Evolutionary conservation across 1,140 invertebrate species (phyloP).

Genomic region (Drosophila cardini): DNA sequence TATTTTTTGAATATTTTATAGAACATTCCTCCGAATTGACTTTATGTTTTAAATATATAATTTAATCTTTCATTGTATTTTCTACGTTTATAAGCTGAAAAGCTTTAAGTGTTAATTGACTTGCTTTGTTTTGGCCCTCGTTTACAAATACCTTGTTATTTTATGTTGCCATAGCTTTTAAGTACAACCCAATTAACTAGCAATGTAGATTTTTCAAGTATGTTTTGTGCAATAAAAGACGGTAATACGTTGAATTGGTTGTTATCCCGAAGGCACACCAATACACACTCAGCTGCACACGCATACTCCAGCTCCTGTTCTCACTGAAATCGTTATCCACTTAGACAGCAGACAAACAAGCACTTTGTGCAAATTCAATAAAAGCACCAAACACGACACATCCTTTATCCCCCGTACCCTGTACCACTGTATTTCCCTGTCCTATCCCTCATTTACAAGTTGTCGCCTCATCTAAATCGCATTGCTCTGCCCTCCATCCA

Average conservation of each 20-base stretch:
- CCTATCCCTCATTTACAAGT: background rate
- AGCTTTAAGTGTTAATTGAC: slow-evolving; percentile 1
- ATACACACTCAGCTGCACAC: background rate
- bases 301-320: background rate
- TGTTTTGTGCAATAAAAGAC: slow-evolving; percentile 13
- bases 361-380: slow-evolving; percentile 53
- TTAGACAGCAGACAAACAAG: slow-evolving; percentile 51
- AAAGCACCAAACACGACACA: slow-evolving; percentile 36
- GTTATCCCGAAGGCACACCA: background rate
- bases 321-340: slow-evolving; percentile 27
- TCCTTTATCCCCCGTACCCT: background rate
- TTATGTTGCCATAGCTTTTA: no score
- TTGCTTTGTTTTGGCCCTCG: no score
- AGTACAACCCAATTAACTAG: no score
- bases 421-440: no score
- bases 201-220: slow-evolving; percentile 8
- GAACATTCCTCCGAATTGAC: background rate
- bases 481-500: slow-evolving; percentile 7
- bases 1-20: background rate
- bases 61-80: no score
- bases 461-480: slow-evolving; percentile 23
- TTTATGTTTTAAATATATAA: no score
- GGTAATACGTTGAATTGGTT: slow-evolving; percentile 17
- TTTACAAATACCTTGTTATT: no score
- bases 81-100: no score